These are phyloP conservation scores for Varanus komodoensis DNA, from an alignment of 2,113 vertebrate species.

Conservation along the genomic window DNA sequence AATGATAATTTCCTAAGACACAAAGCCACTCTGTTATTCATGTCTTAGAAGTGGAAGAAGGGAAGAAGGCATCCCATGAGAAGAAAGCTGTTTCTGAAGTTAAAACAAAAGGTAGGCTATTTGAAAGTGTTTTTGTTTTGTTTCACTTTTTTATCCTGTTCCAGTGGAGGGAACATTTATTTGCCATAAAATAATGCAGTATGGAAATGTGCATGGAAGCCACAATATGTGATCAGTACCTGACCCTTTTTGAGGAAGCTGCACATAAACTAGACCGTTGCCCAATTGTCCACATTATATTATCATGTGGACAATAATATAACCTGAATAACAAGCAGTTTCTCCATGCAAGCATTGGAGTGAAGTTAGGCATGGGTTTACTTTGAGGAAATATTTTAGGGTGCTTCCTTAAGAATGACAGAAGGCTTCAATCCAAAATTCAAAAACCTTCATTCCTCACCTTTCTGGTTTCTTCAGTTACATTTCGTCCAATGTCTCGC, in stretches of 20 bases:
- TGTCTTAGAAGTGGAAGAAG: conserved; percentile 56
- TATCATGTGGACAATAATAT: no score
- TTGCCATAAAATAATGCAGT: neutral
- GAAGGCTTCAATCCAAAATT: neutral
- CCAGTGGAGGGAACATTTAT: neutral
- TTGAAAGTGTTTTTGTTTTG: neutral
- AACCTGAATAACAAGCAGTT: neutral
- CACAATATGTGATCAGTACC: neutral
- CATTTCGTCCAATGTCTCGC: no score
- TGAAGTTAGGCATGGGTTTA: neutral
- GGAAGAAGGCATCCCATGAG: conserved; percentile 54
- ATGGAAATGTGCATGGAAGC: neutral
- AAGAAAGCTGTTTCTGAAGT: conserved; percentile 65
- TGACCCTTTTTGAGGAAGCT: neutral
- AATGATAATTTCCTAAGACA: neutral
- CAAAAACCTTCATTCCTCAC: neutral
- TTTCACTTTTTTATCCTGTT: neutral
- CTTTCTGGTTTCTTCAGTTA: neutral
- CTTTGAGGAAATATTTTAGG: neutral
- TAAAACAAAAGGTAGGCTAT: conserved; percentile 46
- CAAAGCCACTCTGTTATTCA: conserved; percentile 27
- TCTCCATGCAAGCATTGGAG: neutral
- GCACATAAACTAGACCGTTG: neutral
- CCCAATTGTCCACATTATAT: neutral
- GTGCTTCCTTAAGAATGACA: neutral